phyloP scores from a whole-genome alignment of 2,888 invertebrate genomes.

The Crocallis elinguaria region DNA sequence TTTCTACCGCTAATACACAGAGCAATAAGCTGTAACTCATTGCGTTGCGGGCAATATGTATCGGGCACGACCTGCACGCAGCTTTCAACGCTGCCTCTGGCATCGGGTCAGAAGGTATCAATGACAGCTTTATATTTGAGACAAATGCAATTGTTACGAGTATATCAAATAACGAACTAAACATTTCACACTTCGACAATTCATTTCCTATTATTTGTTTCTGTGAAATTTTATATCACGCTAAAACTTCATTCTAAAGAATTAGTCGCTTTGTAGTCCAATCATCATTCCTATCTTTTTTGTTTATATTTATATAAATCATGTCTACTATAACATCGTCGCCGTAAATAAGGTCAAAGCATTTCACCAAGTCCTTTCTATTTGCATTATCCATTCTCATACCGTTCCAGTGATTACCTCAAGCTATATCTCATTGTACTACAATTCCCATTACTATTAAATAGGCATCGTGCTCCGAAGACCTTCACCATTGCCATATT shows the following conservation, averaged over 20 bases:
- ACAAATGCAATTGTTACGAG: constrained; percentile 3
- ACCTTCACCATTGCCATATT: constrained; percentile 30
- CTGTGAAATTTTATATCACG: too few relatives aligned
- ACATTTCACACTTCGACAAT: too few relatives aligned
- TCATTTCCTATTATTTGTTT: too few relatives aligned
- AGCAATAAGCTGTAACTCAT: constrained; percentile 23
- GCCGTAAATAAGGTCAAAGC: constrained; percentile 16
- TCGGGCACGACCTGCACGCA: constrained; percentile 34
- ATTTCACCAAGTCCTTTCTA: constrained; percentile 24
- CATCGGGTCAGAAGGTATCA: constrained; percentile 34
- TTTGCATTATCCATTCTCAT: constrained; percentile 33
- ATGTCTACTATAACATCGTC: background rate
- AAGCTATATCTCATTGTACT: constrained; percentile 37
- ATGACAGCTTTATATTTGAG: constrained; percentile 34
- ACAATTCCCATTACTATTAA: constrained; percentile 36
- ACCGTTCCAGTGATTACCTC: constrained; percentile 32
- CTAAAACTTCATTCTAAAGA: too few relatives aligned
- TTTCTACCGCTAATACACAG: constrained; percentile 36
- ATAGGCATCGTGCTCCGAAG: constrained; percentile 31
- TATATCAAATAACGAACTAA: background rate
- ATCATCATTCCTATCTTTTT: too few relatives aligned
- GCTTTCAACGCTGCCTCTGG: constrained; percentile 37
- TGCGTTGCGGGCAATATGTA: constrained; percentile 25
- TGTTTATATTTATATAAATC: background rate
- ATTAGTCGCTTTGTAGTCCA: too few relatives aligned